Percentiles rank a stretch among this genome's conserved stretches.
Evolutionary conservation across 1,140 invertebrate genomes (phyloP).

Genomic region (Orchestia grillus): DNA sequence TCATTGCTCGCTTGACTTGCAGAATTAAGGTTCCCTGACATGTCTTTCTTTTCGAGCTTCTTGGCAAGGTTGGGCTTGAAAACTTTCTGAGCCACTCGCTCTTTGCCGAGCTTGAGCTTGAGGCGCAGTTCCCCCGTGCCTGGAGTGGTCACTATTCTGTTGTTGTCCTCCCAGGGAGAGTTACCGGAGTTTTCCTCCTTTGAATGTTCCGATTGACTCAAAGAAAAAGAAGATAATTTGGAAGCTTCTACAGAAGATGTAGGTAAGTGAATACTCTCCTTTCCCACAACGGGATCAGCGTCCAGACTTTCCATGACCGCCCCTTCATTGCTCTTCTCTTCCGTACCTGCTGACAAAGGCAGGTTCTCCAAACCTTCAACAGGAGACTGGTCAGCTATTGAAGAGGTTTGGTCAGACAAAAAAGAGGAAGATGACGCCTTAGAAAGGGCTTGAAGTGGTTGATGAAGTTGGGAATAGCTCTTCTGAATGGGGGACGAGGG

Average conservation of each 20-base stretch:
- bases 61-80: slow-evolving; percentile 64
- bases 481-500: slow-evolving; percentile 58
- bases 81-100: slow-evolving; percentile 63
- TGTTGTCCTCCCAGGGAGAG: slow-evolving; percentile 60
- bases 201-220: not conserved
- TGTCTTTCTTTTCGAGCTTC: slow-evolving; percentile 65
- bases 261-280: not conserved
- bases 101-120: slow-evolving; percentile 78
- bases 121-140: slow-evolving; percentile 83
- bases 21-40: slow-evolving; percentile 49
- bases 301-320: slow-evolving; percentile 71
- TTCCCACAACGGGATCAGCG: slow-evolving; percentile 58
- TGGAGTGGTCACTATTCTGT: slow-evolving; percentile 66
- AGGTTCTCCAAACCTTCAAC: slow-evolving; percentile 73
- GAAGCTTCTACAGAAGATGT: slow-evolving; percentile 10
- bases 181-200: not conserved
- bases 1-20: slow-evolving; percentile 75
- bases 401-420: not conserved
- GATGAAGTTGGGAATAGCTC: slow-evolving; percentile 4
- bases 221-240: not conserved
- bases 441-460: not conserved
- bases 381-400: not conserved
- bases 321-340: not conserved
- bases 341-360: not conserved
- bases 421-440: not conserved